Evolutionary conservation across 2,888 invertebrate species (phyloP).

Genomic region (Dendrolimus pini): DNA sequence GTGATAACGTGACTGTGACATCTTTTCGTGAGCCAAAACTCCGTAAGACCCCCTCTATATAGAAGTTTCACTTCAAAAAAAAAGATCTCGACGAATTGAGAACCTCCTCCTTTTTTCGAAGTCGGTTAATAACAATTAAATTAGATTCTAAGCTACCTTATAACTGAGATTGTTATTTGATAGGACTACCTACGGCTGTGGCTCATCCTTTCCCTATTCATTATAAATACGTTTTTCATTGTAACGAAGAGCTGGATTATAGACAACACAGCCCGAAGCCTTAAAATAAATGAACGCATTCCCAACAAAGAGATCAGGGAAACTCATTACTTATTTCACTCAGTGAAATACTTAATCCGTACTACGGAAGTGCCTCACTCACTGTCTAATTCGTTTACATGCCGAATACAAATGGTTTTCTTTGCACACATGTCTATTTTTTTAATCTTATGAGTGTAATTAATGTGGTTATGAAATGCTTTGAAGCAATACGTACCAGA

Average conservation of each 20-base stretch:
- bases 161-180: background rate
- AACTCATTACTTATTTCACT: constrained; percentile 33
- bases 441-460: background rate
- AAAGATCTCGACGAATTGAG: too few species aligned
- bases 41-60: too few species aligned
- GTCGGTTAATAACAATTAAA: background rate
- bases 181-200: background rate
- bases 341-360: constrained; percentile 21
- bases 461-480: background rate
- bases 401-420: constrained; percentile 4
- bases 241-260: constrained; percentile 26
- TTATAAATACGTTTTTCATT: constrained; percentile 32
- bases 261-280: constrained; percentile 24
- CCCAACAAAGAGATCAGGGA: constrained; percentile 36
- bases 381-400: constrained; percentile 15
- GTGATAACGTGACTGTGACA: too few species aligned
- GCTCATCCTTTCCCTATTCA: constrained; percentile 23
- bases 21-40: too few species aligned
- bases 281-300: constrained; percentile 38
- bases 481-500: too few species aligned
- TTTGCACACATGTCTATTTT: background rate
- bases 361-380: constrained; percentile 13
- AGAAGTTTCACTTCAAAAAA: too few species aligned
- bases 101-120: too few species aligned
- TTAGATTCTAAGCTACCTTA: background rate